These are phyloP conservation scores for Hypena proboscidalis DNA, from an alignment of 2,888 invertebrate genomes.

Conservation along the genomic window DNA sequence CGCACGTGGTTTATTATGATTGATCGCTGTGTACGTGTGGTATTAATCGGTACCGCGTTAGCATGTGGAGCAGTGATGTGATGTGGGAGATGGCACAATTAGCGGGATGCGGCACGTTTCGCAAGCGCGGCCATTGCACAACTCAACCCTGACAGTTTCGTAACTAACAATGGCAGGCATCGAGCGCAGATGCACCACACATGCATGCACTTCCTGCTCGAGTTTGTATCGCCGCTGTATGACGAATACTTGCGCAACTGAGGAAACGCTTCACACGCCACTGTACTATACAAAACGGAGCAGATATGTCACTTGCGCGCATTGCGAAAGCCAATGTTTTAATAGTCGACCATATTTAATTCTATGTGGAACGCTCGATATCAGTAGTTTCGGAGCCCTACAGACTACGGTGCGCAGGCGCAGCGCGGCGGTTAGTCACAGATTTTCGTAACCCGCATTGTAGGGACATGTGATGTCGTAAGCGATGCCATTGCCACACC, in stretches of 20 bases:
- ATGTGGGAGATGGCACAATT: slow-evolving; percentile 77
- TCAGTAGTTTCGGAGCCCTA: slow-evolving; percentile 62
- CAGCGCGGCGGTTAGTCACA: slow-evolving; percentile 70
- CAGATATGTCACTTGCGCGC: slow-evolving; percentile 59
- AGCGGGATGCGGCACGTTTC: slow-evolving; percentile 78
- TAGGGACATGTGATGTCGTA: slow-evolving; percentile 82
- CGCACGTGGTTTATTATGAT: slow-evolving; percentile 22
- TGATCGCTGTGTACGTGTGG: slow-evolving; percentile 17
- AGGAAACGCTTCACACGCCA: slow-evolving; percentile 64
- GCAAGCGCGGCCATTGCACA: slow-evolving; percentile 77
- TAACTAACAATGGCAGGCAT: slow-evolving; percentile 78
- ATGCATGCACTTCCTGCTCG: slow-evolving; percentile 83
- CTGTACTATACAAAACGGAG: slow-evolving; percentile 64
- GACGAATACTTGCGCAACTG: slow-evolving; percentile 75
- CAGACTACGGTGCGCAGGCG: slow-evolving; percentile 42
- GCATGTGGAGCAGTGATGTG: slow-evolving; percentile 28
- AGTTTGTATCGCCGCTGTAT: slow-evolving; percentile 67
- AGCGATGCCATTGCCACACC: slow-evolving; percentile 73
- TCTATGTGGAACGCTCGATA: slow-evolving; percentile 51
- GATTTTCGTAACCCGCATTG: slow-evolving; percentile 83
- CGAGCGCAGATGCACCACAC: slow-evolving; percentile 80
- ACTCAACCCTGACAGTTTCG: slow-evolving; percentile 84
- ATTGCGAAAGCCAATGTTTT: slow-evolving; percentile 68
- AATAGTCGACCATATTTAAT: slow-evolving; percentile 64
- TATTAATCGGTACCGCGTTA: slow-evolving; percentile 21